Evolutionary conservation across 1,140 invertebrate species (phyloP).

Genomic region (Aphidius ervi): DNA sequence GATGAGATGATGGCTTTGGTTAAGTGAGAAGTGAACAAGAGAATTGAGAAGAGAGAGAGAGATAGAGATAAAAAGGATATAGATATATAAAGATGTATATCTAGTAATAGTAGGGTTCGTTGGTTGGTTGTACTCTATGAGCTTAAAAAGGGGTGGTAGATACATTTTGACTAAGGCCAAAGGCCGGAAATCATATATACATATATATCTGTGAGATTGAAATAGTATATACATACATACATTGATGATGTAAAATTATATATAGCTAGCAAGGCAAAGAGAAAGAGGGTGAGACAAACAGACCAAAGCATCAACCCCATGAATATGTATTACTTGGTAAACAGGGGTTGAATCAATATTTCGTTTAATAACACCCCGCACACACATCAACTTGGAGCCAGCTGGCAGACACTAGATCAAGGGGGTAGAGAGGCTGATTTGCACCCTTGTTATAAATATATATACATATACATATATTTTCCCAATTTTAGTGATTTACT

Average conservation of each 20-base stretch:
- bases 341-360: conserved; percentile 55
- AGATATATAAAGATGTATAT: neutral
- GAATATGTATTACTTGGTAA: conserved; percentile 55
- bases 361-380: conserved; percentile 52
- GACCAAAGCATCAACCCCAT: conserved; percentile 44
- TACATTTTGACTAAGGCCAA: no score
- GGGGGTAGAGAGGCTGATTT: neutral
- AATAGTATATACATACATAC: no score
- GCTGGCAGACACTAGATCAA: conserved; percentile 5
- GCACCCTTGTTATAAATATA: neutral
- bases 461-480: neutral
- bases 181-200: no score
- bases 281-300: conserved; percentile 29
- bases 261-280: neutral
- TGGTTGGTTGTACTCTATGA: neutral
- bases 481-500: neutral
- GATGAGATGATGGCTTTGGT: no score
- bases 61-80: neutral
- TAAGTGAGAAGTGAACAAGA: no score
- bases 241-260: no score
- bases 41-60: no score
- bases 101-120: neutral
- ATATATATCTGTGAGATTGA: no score
- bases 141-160: neutral
- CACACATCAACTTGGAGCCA: conserved; percentile 20